These are phyloP conservation scores for Xiphophorus birchmanni DNA, from an alignment of 2,797 vertebrate genomes.

Conservation along the genomic window DNA sequence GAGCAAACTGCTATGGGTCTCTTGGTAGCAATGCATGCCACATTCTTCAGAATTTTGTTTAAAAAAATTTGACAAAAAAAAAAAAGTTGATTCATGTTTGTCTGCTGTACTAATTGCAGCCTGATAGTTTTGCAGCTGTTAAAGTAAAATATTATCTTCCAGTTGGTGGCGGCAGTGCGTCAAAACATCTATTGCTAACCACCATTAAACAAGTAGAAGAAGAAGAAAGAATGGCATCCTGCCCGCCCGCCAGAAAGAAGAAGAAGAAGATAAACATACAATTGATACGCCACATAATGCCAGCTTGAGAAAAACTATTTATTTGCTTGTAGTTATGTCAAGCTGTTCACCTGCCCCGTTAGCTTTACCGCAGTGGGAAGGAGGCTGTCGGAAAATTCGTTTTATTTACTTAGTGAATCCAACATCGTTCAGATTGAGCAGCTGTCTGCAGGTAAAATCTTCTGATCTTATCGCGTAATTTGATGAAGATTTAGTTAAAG, in stretches of 20 bases:
- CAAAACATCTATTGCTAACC: not conserved
- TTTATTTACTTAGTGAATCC: conserved; percentile 74
- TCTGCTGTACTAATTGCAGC: not conserved
- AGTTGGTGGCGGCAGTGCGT: not conserved
- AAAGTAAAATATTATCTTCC: not conserved
- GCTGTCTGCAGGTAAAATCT: conserved; percentile 67
- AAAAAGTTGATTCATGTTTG: not conserved
- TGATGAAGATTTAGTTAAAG: not conserved
- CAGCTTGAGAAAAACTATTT: not conserved
- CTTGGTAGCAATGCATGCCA: not conserved
- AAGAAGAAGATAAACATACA: not conserved
- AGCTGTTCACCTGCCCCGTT: conserved; percentile 44
- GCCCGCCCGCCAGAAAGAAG: not conserved
- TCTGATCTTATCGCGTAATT: not conserved
- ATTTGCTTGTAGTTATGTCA: conserved; percentile 43
- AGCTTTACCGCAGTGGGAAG: conserved; percentile 75
- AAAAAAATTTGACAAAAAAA: not conserved
- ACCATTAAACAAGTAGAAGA: not conserved
- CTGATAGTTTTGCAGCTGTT: not conserved
- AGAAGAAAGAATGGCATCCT: not conserved
- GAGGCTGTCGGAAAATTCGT: conserved; percentile 71
- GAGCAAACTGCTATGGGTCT: not conserved
- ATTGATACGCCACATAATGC: not conserved
- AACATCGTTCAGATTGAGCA: conserved; percentile 73
- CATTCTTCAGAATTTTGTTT: not conserved